phyloP scores from a whole-genome alignment of 92 coral and sea anemone genomes.

The Epizoanthus rinbou region DNA sequence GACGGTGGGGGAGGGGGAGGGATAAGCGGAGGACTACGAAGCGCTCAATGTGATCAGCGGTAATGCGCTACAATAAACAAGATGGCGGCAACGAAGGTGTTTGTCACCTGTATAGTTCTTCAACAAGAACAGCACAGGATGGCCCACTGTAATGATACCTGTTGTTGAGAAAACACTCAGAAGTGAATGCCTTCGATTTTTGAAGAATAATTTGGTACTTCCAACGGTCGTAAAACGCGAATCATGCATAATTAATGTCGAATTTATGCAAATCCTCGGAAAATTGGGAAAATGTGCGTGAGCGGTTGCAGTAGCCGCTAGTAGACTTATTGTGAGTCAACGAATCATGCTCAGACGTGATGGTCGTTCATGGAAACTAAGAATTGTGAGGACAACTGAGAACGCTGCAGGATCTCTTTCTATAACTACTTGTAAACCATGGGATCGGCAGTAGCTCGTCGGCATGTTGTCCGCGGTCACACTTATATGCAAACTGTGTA shows the following conservation, averaged over 20 bases:
- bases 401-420: too few species aligned
- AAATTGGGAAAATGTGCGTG: neutral
- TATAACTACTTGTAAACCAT: too few species aligned
- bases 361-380: too few species aligned
- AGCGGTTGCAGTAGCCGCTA: neutral
- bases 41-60: too few species aligned
- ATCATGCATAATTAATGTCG: conserved; percentile 25
- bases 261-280: conserved; percentile 7
- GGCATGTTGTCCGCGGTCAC: neutral
- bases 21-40: too few species aligned
- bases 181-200: neutral
- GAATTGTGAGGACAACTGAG: too few species aligned
- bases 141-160: neutral
- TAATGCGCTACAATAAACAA: too few species aligned
- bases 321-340: neutral
- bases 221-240: neutral
- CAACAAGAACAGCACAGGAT: neutral
- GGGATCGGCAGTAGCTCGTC: neutral
- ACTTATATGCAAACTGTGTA: neutral
- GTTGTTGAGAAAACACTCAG: neutral
- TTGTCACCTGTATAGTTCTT: too few species aligned
- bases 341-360: neutral
- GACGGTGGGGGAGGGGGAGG: too few species aligned
- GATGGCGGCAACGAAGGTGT: too few species aligned
- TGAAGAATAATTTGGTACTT: neutral